These are phyloP conservation scores for Harpagus bidentatus DNA, from an alignment of 2,113 vertebrate species.

Conservation along the genomic window DNA sequence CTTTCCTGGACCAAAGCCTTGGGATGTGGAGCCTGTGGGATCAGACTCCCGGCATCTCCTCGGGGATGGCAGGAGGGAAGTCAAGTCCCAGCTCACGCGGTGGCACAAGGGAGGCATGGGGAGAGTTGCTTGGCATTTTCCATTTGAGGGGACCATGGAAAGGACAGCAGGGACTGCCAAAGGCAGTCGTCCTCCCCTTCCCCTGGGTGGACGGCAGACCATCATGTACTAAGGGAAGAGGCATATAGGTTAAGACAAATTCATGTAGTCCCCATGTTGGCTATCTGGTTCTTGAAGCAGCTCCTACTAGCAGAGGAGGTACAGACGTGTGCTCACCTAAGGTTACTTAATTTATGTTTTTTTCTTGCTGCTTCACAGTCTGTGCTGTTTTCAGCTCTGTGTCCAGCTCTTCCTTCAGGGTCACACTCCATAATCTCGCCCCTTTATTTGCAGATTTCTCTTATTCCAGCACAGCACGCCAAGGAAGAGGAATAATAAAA, in stretches of 20 bases:
- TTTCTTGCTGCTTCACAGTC: neutral
- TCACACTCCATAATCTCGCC: neutral
- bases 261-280: neutral
- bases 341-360: neutral
- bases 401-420: neutral
- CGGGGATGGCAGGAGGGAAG: neutral
- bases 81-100: fast-evolving
- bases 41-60: neutral
- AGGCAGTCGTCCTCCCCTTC: neutral
- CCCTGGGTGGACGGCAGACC: neutral
- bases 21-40: neutral
- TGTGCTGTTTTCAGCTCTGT: neutral
- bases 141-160: neutral
- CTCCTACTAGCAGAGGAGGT: neutral
- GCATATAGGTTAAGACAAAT: neutral
- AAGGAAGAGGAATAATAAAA: neutral
- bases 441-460: neutral
- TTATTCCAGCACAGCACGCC: neutral
- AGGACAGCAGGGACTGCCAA: neutral
- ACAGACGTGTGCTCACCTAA: neutral
- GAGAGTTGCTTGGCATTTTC: fast-evolving
- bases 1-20: neutral
- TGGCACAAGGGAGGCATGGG: neutral
- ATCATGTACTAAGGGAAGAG: neutral
- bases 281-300: neutral